These are phyloP conservation scores for Andrena marginata DNA, from an alignment of 2,888 invertebrate species.

Conservation along the genomic window DNA sequence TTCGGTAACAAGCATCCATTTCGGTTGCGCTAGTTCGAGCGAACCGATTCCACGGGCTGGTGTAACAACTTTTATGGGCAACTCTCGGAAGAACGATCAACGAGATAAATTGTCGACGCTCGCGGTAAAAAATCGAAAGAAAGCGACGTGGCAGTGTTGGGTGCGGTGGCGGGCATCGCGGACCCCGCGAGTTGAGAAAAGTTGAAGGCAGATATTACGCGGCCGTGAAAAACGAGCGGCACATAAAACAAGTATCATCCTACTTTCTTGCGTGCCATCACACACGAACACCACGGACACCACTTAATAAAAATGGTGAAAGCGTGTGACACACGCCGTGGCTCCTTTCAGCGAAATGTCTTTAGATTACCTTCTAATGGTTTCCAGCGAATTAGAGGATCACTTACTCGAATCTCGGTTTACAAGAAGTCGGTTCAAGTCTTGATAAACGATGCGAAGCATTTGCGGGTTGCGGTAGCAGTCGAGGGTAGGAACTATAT, in stretches of 20 bases:
- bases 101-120: slow-evolving; percentile 65
- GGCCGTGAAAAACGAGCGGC: slow-evolving; percentile 61
- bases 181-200: slow-evolving; percentile 59
- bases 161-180: slow-evolving; percentile 15
- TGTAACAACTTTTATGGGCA: slow-evolving; percentile 68
- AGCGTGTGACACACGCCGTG: background rate
- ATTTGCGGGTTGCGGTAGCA: too few species aligned
- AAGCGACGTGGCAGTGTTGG: slow-evolving; percentile 1
- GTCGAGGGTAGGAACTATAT: too few species aligned
- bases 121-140: slow-evolving; percentile 62
- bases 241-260: slow-evolving; percentile 29
- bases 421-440: background rate
- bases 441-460: too few species aligned
- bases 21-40: slow-evolving; percentile 28
- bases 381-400: background rate
- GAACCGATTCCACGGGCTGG: slow-evolving; percentile 55
- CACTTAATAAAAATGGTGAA: slow-evolving; percentile 49
- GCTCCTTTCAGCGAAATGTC: background rate
- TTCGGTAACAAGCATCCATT: slow-evolving; percentile 45
- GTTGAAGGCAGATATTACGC: slow-evolving; percentile 66
- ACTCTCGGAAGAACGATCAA: slow-evolving; percentile 69
- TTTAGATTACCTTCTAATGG: background rate
- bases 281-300: background rate
- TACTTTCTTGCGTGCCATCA: slow-evolving; percentile 26
- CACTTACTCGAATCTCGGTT: background rate